Conservation (phyloP, 2,888 invertebrate species). For the Himalopsyche anomala region DNA sequence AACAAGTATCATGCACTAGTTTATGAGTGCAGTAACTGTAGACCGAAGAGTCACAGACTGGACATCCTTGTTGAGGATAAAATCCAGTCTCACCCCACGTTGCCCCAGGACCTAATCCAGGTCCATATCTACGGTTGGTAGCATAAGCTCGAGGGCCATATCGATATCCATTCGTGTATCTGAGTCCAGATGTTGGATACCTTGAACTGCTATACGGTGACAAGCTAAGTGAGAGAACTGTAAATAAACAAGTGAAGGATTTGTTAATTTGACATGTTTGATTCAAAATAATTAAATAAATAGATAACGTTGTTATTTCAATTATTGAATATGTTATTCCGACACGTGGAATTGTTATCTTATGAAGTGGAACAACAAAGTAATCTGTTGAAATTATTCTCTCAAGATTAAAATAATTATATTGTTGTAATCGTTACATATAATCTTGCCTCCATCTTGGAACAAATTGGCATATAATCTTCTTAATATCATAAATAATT, state of each 20-base stretch:
- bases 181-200: neutral
- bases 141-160: neutral
- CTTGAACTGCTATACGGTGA: neutral
- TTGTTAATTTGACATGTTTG: too few relatives aligned
- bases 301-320: too few relatives aligned
- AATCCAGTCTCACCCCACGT: slow-evolving; percentile 6
- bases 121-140: neutral
- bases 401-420: too few relatives aligned
- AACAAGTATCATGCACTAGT: slow-evolving; percentile 86
- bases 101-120: neutral
- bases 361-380: too few relatives aligned
- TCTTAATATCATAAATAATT: too few relatives aligned
- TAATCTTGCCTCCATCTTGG: too few relatives aligned
- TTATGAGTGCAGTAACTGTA: slow-evolving; percentile 87
- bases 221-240: neutral
- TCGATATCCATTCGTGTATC: slow-evolving; percentile 5
- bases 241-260: neutral
- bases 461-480: too few relatives aligned
- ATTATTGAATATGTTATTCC: too few relatives aligned
- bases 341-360: too few relatives aligned
- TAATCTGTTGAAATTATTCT: too few relatives aligned
- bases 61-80: slow-evolving; percentile 73
- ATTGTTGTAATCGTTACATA: too few relatives aligned
- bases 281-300: too few relatives aligned
- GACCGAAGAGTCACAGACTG: slow-evolving; percentile 86